Conservation (phyloP, 2,888 invertebrate genomes). For the Lepidochitona cinerea region DNA sequence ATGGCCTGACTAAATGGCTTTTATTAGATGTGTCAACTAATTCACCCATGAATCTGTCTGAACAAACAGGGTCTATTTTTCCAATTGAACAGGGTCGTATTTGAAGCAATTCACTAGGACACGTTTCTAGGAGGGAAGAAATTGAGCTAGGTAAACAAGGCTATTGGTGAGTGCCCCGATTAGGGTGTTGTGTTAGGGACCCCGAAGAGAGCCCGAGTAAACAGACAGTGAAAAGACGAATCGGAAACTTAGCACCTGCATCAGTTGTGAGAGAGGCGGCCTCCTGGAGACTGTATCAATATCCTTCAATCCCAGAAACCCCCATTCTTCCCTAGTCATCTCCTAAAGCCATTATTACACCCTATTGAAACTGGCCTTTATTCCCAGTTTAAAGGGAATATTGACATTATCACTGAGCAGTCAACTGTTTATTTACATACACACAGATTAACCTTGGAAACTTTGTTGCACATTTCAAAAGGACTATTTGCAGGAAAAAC, state of each 20-base stretch:
- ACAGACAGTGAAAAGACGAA: not conserved
- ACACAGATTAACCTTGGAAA: not conserved
- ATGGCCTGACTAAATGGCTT: not conserved
- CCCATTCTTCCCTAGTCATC: not conserved
- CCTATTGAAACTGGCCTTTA: not conserved
- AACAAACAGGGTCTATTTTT: not conserved
- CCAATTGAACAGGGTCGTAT: not conserved
- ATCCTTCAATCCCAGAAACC: not conserved
- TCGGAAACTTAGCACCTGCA: slow-evolving; percentile 1
- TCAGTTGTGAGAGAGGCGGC: not conserved
- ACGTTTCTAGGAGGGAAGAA: not conserved
- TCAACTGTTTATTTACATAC: slow-evolving; percentile 1
- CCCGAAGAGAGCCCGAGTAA: not conserved
- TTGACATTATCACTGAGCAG: not conserved
- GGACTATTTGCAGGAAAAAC: no score
- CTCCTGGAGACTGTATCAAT: not conserved
- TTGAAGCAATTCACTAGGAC: no score
- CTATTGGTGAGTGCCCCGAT: not conserved
- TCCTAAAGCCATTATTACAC: no score
- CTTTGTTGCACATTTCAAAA: not conserved
- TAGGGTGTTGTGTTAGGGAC: not conserved
- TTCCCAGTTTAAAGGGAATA: not conserved
- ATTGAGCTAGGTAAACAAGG: not conserved
- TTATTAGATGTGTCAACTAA: slow-evolving; percentile 8
- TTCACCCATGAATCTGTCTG: not conserved